phyloP scores from a whole-genome alignment of 2,113 vertebrate genomes.

The Cyphomyrus discorhynchus region DNA sequence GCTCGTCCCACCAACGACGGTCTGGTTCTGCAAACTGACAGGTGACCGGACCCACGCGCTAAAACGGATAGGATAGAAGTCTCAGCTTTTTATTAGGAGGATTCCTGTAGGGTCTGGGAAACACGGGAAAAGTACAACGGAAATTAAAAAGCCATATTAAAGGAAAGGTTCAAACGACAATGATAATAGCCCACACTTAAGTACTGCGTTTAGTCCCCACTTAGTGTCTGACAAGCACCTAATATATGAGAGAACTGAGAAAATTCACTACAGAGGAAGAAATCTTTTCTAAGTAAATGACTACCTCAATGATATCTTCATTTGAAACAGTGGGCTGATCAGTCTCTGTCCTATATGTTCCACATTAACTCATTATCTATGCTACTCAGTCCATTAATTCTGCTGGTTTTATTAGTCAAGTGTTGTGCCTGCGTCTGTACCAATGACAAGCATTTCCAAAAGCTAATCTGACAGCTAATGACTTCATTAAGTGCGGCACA shows the following conservation, averaged over 20 bases:
- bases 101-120: constrained; percentile 4
- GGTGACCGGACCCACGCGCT: neutral
- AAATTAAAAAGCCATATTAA: constrained; percentile 20
- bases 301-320: constrained; percentile 75
- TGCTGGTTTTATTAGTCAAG: constrained; percentile 86
- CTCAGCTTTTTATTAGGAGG: neutral
- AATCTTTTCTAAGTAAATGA: constrained; percentile 59
- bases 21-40: neutral
- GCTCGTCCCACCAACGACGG: neutral
- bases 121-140: constrained; percentile 6
- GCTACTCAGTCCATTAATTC: constrained; percentile 91
- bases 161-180: constrained; percentile 23
- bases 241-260: constrained; percentile 27
- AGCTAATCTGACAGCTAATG: constrained; percentile 96
- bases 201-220: constrained; percentile 27
- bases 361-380: constrained; percentile 96
- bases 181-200: constrained; percentile 25
- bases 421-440: constrained; percentile 68
- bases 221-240: constrained; percentile 19
- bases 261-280: constrained; percentile 46
- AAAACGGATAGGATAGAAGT: neutral
- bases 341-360: constrained; percentile 76
- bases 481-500: constrained; percentile 87
- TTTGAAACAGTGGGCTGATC: constrained; percentile 72
- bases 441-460: constrained; percentile 78